These are phyloP conservation scores for Drosophila suboccidentalis DNA, from an alignment of 2,888 invertebrate species.

Conservation along the genomic window DNA sequence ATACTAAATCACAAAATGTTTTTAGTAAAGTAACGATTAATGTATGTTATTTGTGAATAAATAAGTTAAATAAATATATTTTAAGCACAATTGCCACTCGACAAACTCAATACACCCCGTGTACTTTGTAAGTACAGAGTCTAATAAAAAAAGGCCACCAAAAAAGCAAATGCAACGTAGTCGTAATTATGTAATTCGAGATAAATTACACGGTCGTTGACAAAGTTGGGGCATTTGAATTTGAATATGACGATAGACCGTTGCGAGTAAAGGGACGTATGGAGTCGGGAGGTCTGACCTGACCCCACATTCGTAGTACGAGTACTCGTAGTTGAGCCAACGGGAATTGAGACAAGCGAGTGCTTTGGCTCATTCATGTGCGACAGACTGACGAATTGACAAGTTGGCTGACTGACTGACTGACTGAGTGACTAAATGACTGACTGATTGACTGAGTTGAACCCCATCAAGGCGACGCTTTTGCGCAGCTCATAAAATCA, in stretches of 20 bases:
- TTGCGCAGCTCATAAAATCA: conserved; percentile 73
- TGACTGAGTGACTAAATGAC: neutral
- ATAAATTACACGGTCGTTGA: conserved; percentile 66
- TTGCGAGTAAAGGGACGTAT: too few relatives aligned
- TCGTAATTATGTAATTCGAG: conserved; percentile 62
- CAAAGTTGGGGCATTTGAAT: conserved; percentile 58
- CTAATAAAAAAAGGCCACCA: neutral
- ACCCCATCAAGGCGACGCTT: conserved; percentile 56
- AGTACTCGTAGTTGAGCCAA: neutral
- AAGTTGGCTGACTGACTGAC: neutral
- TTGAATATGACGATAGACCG: conserved; percentile 43
- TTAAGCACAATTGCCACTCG: neutral
- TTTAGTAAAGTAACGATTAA: too few relatives aligned
- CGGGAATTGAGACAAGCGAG: conserved; percentile 36
- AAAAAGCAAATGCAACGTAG: conserved; percentile 36
- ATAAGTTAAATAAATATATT: too few relatives aligned
- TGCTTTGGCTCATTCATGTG: conserved; percentile 2
- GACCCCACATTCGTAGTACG: conserved; percentile 35
- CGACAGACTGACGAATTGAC: neutral
- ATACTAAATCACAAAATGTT: too few relatives aligned
- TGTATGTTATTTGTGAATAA: too few relatives aligned
- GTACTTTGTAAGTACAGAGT: neutral
- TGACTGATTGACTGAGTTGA: neutral
- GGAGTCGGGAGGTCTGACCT: conserved; percentile 51
- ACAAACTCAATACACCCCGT: neutral